Evolutionary conservation across 2,797 vertebrate genomes (phyloP), one percentile per base, ranked within the genome.

Genomic region (Fistularia commersonii): DNA sequence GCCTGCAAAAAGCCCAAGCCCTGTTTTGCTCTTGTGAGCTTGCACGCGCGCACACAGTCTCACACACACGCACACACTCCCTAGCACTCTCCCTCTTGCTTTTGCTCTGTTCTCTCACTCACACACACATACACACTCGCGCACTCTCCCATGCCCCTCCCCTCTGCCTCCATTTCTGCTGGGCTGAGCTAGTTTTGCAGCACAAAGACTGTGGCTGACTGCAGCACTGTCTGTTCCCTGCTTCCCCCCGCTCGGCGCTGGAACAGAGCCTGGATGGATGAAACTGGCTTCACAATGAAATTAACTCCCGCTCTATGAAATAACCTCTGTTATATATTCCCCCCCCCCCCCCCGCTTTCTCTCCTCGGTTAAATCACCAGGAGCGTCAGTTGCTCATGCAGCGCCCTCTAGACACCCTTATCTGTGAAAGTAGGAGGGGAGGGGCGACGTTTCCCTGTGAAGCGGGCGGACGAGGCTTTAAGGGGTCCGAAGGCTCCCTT

Each of bases 121-220:
- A 51, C 38, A 61, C 71, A 59, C 77, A n/a, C n/a, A n/a, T n/a
- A n/a, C n/a, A n/a, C n/a, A n/a, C 74, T 36, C 66, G 45, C 77
- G 39, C 74, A 38, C 72, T 63, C 79, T 70, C 65, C 45, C 67
- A 56, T 57, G 73, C 82, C 83, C 83, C 87, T 83, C 81, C 86
- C 79, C 82, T 80, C 82, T 74, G 77, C 80, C 72, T 85, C 79
- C 79, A 77, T 87, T 88, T 88, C 77, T 88, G 85, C 81, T 86
- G 77, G 83, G 82, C 81, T 86, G 84, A 87, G 83, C 87, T 87
- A 77, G 83, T 86, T 85, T 85, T 84, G 84, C 81, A 81, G 84
- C 83, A 89, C 86, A 87, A 89, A 90, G 89, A 82, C 83, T 74
- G 79, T 81, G 87, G 82, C 82, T 87, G 84, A 89, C 89, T 91